These are phyloP conservation scores for Synanthedon myopaeformis DNA, from an alignment of 2,888 invertebrate species.

Conservation along the genomic window DNA sequence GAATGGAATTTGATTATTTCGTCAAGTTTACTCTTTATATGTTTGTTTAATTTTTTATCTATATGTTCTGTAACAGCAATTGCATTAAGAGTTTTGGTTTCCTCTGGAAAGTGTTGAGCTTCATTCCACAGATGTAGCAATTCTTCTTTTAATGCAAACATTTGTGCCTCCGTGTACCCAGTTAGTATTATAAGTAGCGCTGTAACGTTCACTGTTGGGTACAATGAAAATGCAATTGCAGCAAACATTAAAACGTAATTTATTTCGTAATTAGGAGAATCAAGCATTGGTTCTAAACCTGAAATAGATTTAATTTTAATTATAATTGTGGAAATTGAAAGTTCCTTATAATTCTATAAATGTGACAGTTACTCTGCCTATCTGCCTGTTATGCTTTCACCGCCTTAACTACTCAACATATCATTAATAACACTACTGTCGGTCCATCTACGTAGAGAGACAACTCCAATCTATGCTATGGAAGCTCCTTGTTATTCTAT, in stretches of 20 bases:
- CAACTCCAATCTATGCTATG: too few relatives aligned
- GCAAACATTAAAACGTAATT: slow-evolving; percentile 13
- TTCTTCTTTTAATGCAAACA: slow-evolving; percentile 33
- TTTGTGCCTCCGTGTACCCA: slow-evolving; percentile 38
- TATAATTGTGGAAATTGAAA: neutral
- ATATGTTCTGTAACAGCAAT: neutral
- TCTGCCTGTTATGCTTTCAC: too few relatives aligned
- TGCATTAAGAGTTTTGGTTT: neutral
- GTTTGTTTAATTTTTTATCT: neutral
- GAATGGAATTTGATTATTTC: slow-evolving; percentile 19
- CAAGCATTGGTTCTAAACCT: slow-evolving; percentile 38
- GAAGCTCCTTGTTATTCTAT: too few relatives aligned
- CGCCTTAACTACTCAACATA: too few relatives aligned
- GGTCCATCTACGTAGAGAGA: too few relatives aligned
- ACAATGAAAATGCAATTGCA: slow-evolving; percentile 19
- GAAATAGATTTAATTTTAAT: slow-evolving; percentile 4
- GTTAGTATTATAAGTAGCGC: slow-evolving; percentile 25
- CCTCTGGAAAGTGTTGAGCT: slow-evolving; percentile 1
- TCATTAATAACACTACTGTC: too few relatives aligned
- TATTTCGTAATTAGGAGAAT: slow-evolving; percentile 38
- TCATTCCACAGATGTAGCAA: slow-evolving; percentile 24
- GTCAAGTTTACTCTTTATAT: slow-evolving; percentile 14
- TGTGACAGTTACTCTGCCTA: too few relatives aligned
- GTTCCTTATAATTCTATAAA: too few relatives aligned
- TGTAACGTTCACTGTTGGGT: slow-evolving; percentile 23